These are phyloP conservation scores for Notechis scutatus DNA, from an alignment of 2,113 vertebrate genomes.

Conservation along the genomic window DNA sequence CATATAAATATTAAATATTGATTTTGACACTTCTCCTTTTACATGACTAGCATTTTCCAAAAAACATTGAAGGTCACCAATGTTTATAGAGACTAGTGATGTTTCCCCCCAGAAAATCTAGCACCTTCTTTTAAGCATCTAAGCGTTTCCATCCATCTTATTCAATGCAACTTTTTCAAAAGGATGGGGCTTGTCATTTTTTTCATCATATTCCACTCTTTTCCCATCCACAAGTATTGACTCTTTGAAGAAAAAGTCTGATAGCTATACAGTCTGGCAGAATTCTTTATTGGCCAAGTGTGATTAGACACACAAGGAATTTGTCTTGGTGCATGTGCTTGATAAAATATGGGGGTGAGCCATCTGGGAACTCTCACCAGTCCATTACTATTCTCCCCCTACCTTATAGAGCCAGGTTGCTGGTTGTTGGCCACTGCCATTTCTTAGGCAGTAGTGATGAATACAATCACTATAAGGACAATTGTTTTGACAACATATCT, in stretches of 20 bases:
- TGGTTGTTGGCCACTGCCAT: neutral
- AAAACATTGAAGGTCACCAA: neutral
- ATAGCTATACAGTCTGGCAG: neutral
- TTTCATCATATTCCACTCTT: neutral
- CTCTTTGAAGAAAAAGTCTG: neutral
- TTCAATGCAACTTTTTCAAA: neutral
- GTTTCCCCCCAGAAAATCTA: neutral
- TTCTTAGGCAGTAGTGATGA: neutral
- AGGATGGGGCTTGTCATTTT: neutral
- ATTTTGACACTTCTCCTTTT: neutral
- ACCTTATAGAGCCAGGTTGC: neutral
- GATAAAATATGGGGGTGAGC: neutral
- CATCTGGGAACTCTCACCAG: neutral
- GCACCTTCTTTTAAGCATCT: neutral
- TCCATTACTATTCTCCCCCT: neutral
- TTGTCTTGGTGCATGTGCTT: too few relatives aligned
- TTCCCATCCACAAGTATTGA: neutral
- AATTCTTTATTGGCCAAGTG: too few relatives aligned
- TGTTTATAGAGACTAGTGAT: neutral
- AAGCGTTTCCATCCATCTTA: neutral
- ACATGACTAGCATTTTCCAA: neutral
- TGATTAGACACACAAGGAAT: too few relatives aligned
- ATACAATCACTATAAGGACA: neutral
- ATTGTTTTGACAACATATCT: neutral
- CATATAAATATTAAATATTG: neutral